Percentiles rank a stretch among this genome's conserved stretches.
These are phyloP conservation scores for Ophraella communa DNA, from an alignment of 2,888 invertebrate species.

Conservation along the genomic window DNA sequence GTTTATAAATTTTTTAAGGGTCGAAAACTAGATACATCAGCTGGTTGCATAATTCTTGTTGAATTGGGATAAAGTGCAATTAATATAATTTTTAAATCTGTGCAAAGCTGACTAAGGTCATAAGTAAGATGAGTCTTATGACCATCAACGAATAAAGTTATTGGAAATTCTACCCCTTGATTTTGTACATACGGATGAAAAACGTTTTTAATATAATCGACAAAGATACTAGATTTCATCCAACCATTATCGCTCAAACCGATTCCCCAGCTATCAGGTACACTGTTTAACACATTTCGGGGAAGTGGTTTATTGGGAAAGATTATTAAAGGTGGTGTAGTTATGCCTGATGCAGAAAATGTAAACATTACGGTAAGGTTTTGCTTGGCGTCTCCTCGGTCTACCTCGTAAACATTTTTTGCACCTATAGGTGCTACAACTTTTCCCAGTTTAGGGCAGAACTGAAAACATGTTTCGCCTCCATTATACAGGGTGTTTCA, in stretches of 20 bases:
- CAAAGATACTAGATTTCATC: conserved; percentile 10
- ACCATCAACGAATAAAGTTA: too few relatives aligned
- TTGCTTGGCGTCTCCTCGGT: conserved; percentile 48
- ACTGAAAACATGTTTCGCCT: conserved; percentile 45
- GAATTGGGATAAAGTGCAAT: too few relatives aligned
- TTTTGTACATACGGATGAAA: too few relatives aligned
- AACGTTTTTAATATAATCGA: conserved; percentile 2
- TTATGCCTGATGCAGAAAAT: conserved; percentile 50
- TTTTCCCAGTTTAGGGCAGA: not conserved
- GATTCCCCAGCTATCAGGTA: conserved; percentile 35
- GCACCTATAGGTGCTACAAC: not conserved
- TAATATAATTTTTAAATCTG: not conserved
- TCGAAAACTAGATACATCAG: too few relatives aligned
- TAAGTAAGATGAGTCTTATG: not conserved
- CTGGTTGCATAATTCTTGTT: not conserved
- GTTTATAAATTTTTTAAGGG: too few relatives aligned
- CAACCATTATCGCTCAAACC: not conserved
- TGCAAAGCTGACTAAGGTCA: not conserved
- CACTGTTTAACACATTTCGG: conserved; percentile 41
- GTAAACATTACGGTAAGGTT: conserved; percentile 53
- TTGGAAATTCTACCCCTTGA: too few relatives aligned
- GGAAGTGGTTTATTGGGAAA: conserved; percentile 47
- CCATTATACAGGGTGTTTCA: too few relatives aligned
- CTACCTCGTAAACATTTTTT: conserved; percentile 52
- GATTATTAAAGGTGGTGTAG: conserved; percentile 52